Percentiles rank a stretch among this genome's conserved stretches.
phyloP scores from a whole-genome alignment of 2,888 invertebrate species.

The Cephus sareptanus region DNA sequence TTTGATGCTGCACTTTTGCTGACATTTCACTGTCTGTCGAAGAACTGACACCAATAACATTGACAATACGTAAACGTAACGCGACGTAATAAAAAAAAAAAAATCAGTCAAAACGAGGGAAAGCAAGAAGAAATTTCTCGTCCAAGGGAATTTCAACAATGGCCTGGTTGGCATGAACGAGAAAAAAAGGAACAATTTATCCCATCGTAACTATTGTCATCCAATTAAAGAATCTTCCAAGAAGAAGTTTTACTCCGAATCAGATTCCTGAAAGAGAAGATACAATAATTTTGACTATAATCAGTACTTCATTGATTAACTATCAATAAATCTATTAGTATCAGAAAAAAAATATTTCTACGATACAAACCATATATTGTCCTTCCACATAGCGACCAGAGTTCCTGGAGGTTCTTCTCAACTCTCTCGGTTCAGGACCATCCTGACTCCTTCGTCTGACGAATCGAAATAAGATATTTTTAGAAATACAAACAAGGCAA shows the following conservation, averaged over 20 bases:
- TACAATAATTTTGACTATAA: conserved; percentile 9
- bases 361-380: conserved; percentile 57
- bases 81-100: not conserved
- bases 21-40: not conserved
- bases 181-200: not conserved
- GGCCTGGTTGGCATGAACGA: not conserved
- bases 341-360: conserved; percentile 6
- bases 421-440: conserved; percentile 49
- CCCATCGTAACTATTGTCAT: not conserved
- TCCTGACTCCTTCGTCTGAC: conserved; percentile 49
- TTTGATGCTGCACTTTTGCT: not conserved
- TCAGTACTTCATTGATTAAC: not conserved
- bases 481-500: not conserved
- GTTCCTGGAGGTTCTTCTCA: conserved; percentile 58
- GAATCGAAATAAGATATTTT: not conserved
- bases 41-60: not conserved
- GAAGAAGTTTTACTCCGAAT: conserved; percentile 42
- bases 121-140: not conserved
- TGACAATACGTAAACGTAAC: not conserved
- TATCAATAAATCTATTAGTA: not conserved
- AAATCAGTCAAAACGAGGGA: not conserved
- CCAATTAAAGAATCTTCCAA: not conserved
- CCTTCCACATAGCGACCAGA: conserved; percentile 59
- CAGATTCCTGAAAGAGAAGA: conserved; percentile 48
- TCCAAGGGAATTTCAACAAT: not conserved